Conservation (phyloP, 2,113 vertebrate species). For the Pomatostomus ruficeps region DNA sequence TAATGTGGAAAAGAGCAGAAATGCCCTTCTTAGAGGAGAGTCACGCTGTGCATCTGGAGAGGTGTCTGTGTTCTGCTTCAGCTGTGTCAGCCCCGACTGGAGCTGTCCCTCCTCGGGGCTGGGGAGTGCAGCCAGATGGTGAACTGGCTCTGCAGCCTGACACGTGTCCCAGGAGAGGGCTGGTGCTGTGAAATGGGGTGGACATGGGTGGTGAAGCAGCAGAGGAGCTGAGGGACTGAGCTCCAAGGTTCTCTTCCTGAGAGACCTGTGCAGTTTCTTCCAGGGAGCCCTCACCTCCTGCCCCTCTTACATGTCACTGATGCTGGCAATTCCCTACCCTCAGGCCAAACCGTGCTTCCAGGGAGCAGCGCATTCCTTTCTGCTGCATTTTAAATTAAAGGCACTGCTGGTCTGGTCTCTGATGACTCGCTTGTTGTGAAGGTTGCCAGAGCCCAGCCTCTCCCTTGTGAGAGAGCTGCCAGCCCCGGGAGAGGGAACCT, state of each 20-base stretch:
- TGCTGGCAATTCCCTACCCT: not conserved
- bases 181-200: not conserved
- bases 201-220: not conserved
- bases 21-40: not conserved
- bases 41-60: not conserved
- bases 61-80: not conserved
- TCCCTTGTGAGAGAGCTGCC: not conserved
- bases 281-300: not conserved
- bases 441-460: not conserved
- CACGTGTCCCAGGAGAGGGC: rapidly evolving
- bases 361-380: not conserved
- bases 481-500: not conserved
- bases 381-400: not conserved
- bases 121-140: not conserved
- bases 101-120: not conserved
- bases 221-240: not conserved
- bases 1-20: not conserved
- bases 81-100: not conserved
- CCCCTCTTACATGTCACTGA: not conserved
- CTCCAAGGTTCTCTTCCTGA: not conserved
- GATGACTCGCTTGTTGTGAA: not conserved
- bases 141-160: not conserved
- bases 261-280: not conserved
- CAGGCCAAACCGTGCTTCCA: not conserved
- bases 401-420: not conserved